Percentiles rank a stretch among this genome's conserved stretches.
Evolutionary conservation across 2,113 vertebrate species (phyloP).

Genomic region (Alligator mississippiensis): DNA sequence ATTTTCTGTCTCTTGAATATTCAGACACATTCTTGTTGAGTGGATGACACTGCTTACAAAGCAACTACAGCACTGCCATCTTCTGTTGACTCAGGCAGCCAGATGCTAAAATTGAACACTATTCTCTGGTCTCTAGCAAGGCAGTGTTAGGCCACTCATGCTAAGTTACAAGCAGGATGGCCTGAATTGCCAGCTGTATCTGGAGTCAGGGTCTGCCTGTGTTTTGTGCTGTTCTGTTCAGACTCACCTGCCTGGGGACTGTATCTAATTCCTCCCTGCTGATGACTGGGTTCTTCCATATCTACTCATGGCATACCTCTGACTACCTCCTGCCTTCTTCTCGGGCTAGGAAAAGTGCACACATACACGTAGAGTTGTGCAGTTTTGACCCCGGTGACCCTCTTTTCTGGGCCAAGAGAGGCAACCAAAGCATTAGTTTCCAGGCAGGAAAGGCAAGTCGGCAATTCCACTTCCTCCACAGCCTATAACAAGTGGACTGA

Average conservation of each 20-base stretch:
- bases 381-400: constrained; percentile 8
- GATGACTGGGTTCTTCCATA: neutral
- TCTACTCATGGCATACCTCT: neutral
- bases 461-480: neutral
- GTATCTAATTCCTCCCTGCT: fast-evolving
- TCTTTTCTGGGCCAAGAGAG: neutral
- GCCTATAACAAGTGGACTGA: neutral
- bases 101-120: neutral
- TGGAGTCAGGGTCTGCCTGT: neutral
- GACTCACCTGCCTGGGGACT: neutral
- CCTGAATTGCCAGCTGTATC: neutral
- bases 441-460: fast-evolving
- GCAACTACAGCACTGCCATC: neutral
- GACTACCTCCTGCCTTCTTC: neutral
- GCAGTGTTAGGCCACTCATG: fast-evolving
- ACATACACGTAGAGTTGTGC: neutral
- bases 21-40: neutral
- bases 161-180: neutral
- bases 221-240: fast-evolving
- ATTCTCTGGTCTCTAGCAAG: neutral
- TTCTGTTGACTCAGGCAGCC: no score
- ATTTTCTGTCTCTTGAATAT: neutral
- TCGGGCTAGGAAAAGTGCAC: neutral
- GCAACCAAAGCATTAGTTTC: neutral
- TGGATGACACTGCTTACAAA: fast-evolving